A percentile compares a stretch with the other conserved stretches of the same genome.
Conservation (phyloP, 2,888 invertebrate genomes). For the Lepidochrysops patricia region DNA sequence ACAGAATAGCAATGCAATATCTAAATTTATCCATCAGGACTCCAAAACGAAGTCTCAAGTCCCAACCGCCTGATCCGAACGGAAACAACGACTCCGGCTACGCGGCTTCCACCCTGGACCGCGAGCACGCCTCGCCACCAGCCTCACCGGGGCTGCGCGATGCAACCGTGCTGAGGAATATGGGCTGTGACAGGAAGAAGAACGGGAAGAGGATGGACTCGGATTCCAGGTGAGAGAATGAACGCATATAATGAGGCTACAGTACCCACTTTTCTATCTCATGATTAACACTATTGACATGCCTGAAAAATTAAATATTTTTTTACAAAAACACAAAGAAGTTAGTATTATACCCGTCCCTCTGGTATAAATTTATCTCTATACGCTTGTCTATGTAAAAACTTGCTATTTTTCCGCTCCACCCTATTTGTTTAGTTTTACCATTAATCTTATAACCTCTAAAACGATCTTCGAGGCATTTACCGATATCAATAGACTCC, state of each 20-base stretch:
- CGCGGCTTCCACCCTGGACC: conserved; percentile 77
- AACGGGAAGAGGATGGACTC: conserved; percentile 54
- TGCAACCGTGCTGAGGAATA: conserved; percentile 54
- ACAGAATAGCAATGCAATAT: too few relatives aligned
- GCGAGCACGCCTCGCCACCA: conserved; percentile 75
- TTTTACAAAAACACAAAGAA: too few relatives aligned
- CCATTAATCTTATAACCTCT: not conserved
- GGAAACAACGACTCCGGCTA: conserved; percentile 91
- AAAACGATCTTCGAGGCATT: not conserved
- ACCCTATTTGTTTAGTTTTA: not conserved
- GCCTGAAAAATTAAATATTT: too few relatives aligned
- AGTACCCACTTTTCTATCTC: too few relatives aligned
- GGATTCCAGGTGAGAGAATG: conserved; percentile 45
- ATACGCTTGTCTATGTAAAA: not conserved
- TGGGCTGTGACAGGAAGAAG: conserved; percentile 55
- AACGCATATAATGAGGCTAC: too few relatives aligned
- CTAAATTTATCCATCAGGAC: conserved; percentile 32
- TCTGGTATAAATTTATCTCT: too few relatives aligned
- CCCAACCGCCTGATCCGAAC: conserved; percentile 79
- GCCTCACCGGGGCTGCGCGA: conserved; percentile 64
- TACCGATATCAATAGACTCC: not conserved
- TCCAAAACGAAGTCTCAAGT: conserved; percentile 43
- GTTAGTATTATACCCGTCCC: too few relatives aligned
- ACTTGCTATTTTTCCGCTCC: not conserved
- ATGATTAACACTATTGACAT: too few relatives aligned